Percentiles rank a stretch among this genome's conserved stretches.
Conservation (phyloP, 1,140 invertebrate species). For the Lepidotrigona ventralis region DNA sequence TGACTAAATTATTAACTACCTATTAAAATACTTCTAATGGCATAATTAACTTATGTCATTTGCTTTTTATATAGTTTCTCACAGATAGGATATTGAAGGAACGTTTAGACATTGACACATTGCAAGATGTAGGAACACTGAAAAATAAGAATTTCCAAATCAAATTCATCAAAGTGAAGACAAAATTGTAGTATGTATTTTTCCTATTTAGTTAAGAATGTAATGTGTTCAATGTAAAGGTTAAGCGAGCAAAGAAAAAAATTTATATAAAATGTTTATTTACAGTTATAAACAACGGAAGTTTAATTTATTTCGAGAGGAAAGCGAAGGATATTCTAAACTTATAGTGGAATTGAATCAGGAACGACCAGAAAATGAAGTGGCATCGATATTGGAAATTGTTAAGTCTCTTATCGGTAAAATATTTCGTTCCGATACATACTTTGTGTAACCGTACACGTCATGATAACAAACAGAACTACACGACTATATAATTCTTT, state of each 20-base stretch:
- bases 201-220: background rate
- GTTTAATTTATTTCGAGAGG: conserved; percentile 99
- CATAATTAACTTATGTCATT: conserved; percentile 43
- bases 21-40: background rate
- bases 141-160: conserved; percentile 95
- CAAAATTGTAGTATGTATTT: conserved; percentile 95
- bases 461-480: too few relatives aligned
- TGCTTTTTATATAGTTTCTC: conserved; percentile 83
- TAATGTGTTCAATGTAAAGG: background rate
- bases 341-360: conserved; percentile 97
- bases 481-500: conserved; percentile 64
- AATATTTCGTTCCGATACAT: background rate
- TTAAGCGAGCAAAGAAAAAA: background rate
- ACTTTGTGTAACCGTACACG: background rate
- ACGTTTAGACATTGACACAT: conserved; percentile 94
- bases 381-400: conserved; percentile 86
- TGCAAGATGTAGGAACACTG: conserved; percentile 95
- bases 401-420: conserved; percentile 96
- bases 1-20: background rate
- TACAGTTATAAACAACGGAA: conserved; percentile 99
- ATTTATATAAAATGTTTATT: conserved; percentile 56
- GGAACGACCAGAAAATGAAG: conserved; percentile 85
- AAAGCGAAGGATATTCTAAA: conserved; percentile 99
- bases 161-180: conserved; percentile 99
- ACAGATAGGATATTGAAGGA: conserved; percentile 94